Percentiles rank a stretch among this genome's conserved stretches.
Evolutionary conservation across 2,797 vertebrate genomes (phyloP).

Genomic region (Microctenopoma lineatum): DNA sequence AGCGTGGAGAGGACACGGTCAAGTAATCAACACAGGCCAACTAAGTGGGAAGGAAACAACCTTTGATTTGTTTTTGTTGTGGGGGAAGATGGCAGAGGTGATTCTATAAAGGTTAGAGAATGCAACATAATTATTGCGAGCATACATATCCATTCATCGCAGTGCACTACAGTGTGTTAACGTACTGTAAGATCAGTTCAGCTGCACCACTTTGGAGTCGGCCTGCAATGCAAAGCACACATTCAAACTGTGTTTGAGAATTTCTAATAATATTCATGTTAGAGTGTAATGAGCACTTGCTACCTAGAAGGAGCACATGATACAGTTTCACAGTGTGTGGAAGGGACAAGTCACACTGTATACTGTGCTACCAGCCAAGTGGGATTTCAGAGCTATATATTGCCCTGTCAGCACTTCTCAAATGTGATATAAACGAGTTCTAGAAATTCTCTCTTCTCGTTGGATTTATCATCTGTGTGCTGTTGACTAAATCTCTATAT

Average conservation of each 20-base stretch:
- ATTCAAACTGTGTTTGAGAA: background rate
- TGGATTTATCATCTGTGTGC: slow-evolving; percentile 66
- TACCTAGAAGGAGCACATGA: slow-evolving; percentile 20
- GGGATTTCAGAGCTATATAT: slow-evolving; percentile 46
- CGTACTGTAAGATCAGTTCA: background rate
- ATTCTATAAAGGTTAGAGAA: slow-evolving; percentile 4
- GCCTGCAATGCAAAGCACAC: background rate
- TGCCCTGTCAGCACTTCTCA: slow-evolving; percentile 59
- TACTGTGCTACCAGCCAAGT: slow-evolving; percentile 10
- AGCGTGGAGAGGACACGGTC: slow-evolving; percentile 18
- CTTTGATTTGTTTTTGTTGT: slow-evolving; percentile 40
- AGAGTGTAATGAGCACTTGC: slow-evolving; percentile 13
- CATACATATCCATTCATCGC: background rate
- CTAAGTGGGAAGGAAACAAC: slow-evolving; percentile 27
- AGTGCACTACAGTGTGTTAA: slow-evolving; percentile 5
- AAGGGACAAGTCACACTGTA: slow-evolving; percentile 31
- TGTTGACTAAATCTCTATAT: too few relatives aligned
- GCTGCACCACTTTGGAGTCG: background rate
- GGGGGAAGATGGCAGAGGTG: background rate
- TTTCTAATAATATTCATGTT: background rate
- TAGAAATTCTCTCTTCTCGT: slow-evolving; percentile 37
- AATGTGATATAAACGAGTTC: slow-evolving; percentile 46
- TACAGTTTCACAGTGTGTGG: slow-evolving; percentile 23
- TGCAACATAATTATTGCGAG: background rate
- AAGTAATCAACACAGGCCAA: slow-evolving; percentile 31